Evolutionary conservation across 1,140 invertebrate genomes (phyloP), one percentile per base, ranked within the genome.

Genomic region (Trichoplusia ni): DNA sequence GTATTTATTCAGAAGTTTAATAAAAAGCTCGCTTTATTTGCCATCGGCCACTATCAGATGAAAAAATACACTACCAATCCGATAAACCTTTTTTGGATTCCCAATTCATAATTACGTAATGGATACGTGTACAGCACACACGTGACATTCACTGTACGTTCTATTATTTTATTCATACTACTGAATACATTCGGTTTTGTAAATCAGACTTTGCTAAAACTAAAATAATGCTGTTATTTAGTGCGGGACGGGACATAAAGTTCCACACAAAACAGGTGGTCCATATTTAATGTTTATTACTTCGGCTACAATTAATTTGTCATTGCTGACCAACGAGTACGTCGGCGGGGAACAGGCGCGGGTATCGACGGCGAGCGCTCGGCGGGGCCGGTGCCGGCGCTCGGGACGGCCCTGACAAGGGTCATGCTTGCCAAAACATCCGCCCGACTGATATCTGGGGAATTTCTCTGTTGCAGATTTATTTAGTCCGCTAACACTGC

Each of bases 241-340:
- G 42, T 54, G 27, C 44, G n/a, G n/a, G n/a, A 11, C 35, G 11
- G 37, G 58, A 56, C 70, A 71, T 25, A 67, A 59, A 62, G 42
- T 35, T 37, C 59, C 38, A 9, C 25, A 35, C 40, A 71, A 74
- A 79, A 82, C 76, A 82, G 75, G 80, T 75, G 71, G 70, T 72
- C 67, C 46, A 78, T 80, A 80, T 81, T 81, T 81, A 75, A 82
- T 76, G 67, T 71, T 69, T 71, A 75, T 69, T 73, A 62, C 68
- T 65, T 59, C 14, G 71, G 58, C 33, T 69, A 69, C 69, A 73
- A 70, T 80, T 81, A 77, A 79, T 79, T 80, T 77, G 67, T 78
- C 56, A 66, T 5, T 29, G 31, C 4, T 44, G 16, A 11, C 21
- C 38, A 60, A 42, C 29, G 8, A 47, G 42, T 46, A n/a, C n/a